A percentile compares a stretch with the other conserved stretches of the same genome.
Evolutionary conservation across 2,797 vertebrate genomes (phyloP).

Genomic region (Pogonophryne albipinna): DNA sequence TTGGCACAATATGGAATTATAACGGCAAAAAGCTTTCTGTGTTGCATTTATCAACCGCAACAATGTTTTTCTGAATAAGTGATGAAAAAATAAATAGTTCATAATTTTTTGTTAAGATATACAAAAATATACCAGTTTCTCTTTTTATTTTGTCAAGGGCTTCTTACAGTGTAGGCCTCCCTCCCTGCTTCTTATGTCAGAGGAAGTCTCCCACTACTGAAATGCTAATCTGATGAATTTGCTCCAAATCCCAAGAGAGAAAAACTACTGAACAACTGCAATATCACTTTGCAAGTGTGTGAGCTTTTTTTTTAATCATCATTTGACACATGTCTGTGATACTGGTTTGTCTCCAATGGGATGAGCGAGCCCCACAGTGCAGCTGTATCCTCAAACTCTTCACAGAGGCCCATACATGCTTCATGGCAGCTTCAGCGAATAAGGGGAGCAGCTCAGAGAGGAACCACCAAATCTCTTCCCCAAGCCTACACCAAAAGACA

Average conservation of each 20-base stretch:
- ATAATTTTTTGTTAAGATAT: too few species aligned
- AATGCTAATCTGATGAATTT: conserved; percentile 39
- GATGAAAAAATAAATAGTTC: background rate
- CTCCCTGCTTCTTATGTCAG: background rate
- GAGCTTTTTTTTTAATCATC: conserved; percentile 17
- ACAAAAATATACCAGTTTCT: background rate
- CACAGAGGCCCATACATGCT: conserved; percentile 71
- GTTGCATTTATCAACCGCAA: background rate
- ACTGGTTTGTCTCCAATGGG: conserved; percentile 56
- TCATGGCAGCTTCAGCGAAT: conserved; percentile 55
- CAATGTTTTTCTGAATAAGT: background rate
- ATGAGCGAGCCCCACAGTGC: conserved; percentile 54
- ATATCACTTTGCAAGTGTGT: conserved; percentile 16
- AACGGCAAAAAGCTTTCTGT: background rate
- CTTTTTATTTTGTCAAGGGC: background rate
- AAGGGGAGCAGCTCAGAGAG: conserved; percentile 51
- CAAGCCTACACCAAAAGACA: background rate
- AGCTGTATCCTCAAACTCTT: conserved; percentile 58
- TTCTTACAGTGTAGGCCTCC: background rate
- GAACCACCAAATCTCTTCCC: conserved; percentile 29
- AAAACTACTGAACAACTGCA: conserved; percentile 2
- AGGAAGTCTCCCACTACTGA: background rate
- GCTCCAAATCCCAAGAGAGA: conserved; percentile 16
- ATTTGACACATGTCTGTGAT: conserved; percentile 42
- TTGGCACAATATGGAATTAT: background rate